Percentiles rank a stretch among this genome's conserved stretches.
Evolutionary conservation across 2,888 invertebrate genomes (phyloP).

Genomic region (Dolichomitus sp.): DNA sequence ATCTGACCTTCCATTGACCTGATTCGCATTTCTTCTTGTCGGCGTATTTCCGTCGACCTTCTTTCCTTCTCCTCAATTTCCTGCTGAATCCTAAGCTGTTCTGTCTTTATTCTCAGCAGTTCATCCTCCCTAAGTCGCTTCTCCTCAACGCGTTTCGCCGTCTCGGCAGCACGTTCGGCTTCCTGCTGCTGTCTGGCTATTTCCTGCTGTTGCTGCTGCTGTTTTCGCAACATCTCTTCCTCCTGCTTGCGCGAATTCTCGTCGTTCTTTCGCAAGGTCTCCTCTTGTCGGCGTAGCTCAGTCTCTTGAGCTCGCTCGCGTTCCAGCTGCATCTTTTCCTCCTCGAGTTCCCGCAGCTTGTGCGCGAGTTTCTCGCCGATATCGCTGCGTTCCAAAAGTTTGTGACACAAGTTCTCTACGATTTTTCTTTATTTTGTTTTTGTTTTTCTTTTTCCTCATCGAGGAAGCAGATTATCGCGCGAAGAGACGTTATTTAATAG

Average conservation of each 20-base stretch:
- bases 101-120: constrained; percentile 77
- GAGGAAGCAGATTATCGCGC: not conserved
- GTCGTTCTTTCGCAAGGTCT: constrained; percentile 82
- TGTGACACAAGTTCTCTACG: constrained; percentile 50
- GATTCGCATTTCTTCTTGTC: constrained; percentile 87
- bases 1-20: constrained; percentile 89
- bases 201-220: constrained; percentile 69
- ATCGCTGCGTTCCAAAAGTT: constrained; percentile 77
- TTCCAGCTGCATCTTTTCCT: constrained; percentile 86
- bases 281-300: constrained; percentile 78
- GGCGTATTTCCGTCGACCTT: constrained; percentile 78
- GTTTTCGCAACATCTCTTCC: constrained; percentile 77
- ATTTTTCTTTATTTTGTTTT: constrained; percentile 46
- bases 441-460: constrained; percentile 3
- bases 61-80: constrained; percentile 83
- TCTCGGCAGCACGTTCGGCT: constrained; percentile 70
- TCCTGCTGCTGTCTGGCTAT: constrained; percentile 74
- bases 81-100: constrained; percentile 79
- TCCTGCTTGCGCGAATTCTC: constrained; percentile 82
- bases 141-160: constrained; percentile 76
- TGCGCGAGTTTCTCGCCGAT: constrained; percentile 88
- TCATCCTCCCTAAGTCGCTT: constrained; percentile 75
- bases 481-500: not conserved
- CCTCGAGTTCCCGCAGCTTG: constrained; percentile 87
- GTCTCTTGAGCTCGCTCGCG: constrained; percentile 84